phyloP scores from a whole-genome alignment of 2,888 invertebrate species.

The Esperia sulphurella region DNA sequence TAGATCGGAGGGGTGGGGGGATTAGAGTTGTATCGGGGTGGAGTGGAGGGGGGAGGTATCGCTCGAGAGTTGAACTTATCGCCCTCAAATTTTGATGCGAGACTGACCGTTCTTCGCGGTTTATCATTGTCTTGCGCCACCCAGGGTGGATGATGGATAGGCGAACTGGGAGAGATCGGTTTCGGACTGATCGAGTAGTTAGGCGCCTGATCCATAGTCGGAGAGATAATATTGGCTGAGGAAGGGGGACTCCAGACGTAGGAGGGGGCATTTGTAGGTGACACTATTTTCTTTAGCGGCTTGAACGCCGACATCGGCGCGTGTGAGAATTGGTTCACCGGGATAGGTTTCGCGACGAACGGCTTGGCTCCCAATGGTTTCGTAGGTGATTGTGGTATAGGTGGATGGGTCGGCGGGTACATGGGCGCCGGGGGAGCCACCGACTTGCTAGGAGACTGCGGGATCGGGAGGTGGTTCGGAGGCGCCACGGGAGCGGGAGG shows the following conservation, averaged over 20 bases:
- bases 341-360: constrained; percentile 77
- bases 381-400: constrained; percentile 38
- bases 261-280: constrained; percentile 45
- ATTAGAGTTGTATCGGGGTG: constrained; percentile 31
- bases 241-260: constrained; percentile 71
- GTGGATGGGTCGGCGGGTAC: constrained; percentile 14
- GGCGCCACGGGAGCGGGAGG: constrained; percentile 10
- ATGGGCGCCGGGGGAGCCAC: constrained; percentile 8
- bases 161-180: constrained; percentile 19
- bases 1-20: constrained; percentile 40
- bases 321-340: constrained; percentile 86
- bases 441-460: constrained; percentile 9
- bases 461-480: constrained; percentile 9
- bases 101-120: constrained; percentile 71
- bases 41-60: constrained; percentile 25
- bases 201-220: constrained; percentile 38
- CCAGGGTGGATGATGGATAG: constrained; percentile 59
- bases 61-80: constrained; percentile 21
- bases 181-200: constrained; percentile 20
- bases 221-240: constrained; percentile 41
- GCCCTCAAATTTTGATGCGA: constrained; percentile 77
- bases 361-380: constrained; percentile 56
- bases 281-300: constrained; percentile 73
- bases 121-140: constrained; percentile 48
- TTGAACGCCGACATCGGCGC: constrained; percentile 88